Conservation (phyloP, 2,797 vertebrate species). For the Enteromius viviparus region DNA sequence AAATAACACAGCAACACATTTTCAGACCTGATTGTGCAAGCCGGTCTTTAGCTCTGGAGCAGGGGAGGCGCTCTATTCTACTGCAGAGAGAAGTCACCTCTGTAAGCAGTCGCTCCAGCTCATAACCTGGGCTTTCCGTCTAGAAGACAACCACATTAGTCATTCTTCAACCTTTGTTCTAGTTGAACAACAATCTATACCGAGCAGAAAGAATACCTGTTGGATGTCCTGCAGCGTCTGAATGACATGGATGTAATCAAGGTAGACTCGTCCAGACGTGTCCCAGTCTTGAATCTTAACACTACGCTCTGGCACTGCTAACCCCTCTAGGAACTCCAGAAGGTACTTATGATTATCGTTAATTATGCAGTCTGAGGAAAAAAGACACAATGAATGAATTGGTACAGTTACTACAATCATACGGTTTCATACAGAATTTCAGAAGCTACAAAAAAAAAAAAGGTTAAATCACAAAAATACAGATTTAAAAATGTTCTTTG, state of each 20-base stretch:
- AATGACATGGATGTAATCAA: conserved; percentile 89
- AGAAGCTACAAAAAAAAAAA: neutral
- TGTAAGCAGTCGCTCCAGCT: conserved; percentile 86
- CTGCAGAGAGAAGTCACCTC: conserved; percentile 90
- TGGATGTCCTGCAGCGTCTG: conserved; percentile 87
- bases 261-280: conserved; percentile 85
- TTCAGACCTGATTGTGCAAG: conserved; percentile 90
- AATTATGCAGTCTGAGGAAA: conserved; percentile 87
- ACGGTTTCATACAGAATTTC: neutral
- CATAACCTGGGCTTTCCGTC: conserved; percentile 85
- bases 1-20: neutral
- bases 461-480: neutral
- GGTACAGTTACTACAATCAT: neutral
- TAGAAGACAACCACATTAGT: conserved; percentile 57
- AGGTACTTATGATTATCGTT: conserved; percentile 93
- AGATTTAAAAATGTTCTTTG: neutral
- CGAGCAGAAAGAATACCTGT: conserved; percentile 73
- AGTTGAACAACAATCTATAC: too few relatives aligned
- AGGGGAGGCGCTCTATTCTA: conserved; percentile 90
- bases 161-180: neutral
- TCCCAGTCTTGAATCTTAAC: conserved; percentile 94
- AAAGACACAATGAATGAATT: neutral
- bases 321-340: conserved; percentile 89
- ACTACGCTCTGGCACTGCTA: conserved; percentile 83
- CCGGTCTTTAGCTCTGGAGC: conserved; percentile 84